A percentile compares a stretch with the other conserved stretches of the same genome.
phyloP scores from a whole-genome alignment of 2,113 vertebrate genomes.

The Vireo altiloquus region DNA sequence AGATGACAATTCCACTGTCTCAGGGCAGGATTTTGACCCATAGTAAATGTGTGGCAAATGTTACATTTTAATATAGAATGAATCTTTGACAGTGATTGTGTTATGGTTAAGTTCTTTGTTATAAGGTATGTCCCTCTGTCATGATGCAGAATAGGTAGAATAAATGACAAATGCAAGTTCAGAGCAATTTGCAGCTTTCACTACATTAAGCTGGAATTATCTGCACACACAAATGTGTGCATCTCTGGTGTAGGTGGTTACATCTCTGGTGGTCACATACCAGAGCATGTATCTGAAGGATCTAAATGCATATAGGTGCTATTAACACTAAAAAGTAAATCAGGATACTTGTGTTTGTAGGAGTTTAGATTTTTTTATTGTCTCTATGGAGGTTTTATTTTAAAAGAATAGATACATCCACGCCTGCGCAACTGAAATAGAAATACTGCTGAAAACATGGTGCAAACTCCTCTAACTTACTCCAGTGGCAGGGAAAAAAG shows the following conservation, averaged over 20 bases:
- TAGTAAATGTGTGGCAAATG: neutral
- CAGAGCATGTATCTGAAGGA: neutral
- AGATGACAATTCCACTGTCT: neutral
- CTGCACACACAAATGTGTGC: neutral
- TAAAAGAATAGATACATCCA: neutral
- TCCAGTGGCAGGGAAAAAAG: neutral
- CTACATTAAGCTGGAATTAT: neutral
- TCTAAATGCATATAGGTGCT: neutral
- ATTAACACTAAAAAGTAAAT: neutral
- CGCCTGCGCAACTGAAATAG: neutral
- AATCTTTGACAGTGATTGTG: neutral
- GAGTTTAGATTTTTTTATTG: neutral
- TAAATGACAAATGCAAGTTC: neutral
- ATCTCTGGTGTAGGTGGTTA: neutral
- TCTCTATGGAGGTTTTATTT: neutral
- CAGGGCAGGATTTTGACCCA: neutral
- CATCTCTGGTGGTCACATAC: neutral
- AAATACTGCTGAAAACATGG: neutral
- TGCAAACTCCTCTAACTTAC: neutral
- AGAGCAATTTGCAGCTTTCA: neutral
- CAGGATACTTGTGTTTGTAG: neutral
- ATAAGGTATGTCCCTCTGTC: neutral
- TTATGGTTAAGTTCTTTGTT: neutral
- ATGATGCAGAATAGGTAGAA: neutral
- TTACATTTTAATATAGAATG: neutral